Conservation (phyloP, 2,888 invertebrate species). For the Rhopalosiphum nymphaeae region DNA sequence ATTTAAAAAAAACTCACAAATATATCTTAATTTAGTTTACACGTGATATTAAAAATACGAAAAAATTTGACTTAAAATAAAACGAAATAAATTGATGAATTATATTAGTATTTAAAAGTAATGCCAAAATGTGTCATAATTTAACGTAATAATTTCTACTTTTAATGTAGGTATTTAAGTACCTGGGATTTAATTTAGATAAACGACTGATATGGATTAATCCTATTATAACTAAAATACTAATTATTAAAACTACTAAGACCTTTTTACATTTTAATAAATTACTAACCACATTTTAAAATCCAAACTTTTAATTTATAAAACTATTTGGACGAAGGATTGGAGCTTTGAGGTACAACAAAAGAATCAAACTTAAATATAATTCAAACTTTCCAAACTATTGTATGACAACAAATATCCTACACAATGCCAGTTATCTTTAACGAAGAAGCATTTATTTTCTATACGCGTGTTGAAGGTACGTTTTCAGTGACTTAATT, state of each 20-base stretch:
- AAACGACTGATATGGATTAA: no score
- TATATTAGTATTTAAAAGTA: neutral
- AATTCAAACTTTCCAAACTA: neutral
- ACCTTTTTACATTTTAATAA: neutral
- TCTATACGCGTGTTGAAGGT: no score
- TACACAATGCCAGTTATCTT: neutral
- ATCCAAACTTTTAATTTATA: neutral
- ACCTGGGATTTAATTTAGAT: no score
- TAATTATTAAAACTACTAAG: neutral
- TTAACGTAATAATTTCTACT: no score
- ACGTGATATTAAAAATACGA: no score
- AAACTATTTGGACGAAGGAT: neutral
- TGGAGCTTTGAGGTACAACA: neutral
- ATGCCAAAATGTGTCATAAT: neutral
- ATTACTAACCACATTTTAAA: neutral
- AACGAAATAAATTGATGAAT: no score
- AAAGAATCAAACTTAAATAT: neutral
- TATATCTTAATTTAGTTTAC: no score
- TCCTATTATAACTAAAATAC: neutral
- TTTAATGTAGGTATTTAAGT: no score
- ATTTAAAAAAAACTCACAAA: no score
- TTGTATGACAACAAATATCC: neutral
- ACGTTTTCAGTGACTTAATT: no score
- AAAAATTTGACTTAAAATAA: no score
- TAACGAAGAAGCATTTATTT: no score